Evolutionary conservation across 1,140 invertebrate species (phyloP), one percentile per base, ranked within the genome.

Genomic region (Meloidogyne chitwoodi): DNA sequence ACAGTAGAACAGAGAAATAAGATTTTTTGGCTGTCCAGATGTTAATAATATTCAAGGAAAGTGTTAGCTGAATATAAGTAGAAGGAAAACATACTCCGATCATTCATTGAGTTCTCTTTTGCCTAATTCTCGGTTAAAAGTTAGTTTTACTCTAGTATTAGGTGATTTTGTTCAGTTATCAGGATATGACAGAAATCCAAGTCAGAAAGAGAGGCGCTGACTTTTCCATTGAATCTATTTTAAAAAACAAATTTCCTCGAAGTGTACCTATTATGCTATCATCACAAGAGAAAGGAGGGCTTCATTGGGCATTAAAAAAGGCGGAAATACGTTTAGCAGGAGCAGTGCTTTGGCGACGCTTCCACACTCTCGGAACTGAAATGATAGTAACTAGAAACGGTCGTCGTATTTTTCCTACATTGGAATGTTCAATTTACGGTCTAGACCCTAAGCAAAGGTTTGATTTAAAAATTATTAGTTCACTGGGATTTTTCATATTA

Each of bases 331-430:
- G 66, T 1, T 65, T 80, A 16, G 78, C 81, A 27, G 74, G 77
- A 12, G 34, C 24, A 5, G 3, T 24, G n/a, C 63, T 79, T 66
- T 89, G 88, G 88, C 73, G 84, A 61, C 76, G 85, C 69, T 89
- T 89, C 69, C 77, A 87, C 74, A 80, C 85, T 27, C 69, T 88
- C 16, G 87, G 87, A 12, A 88, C 88, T 2, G 88, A 88, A 81
- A 88, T 88, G 88, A 88, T 89, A 72, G 89, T 89, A 76, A 89
- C 88, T 1, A 89, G 89, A 77, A 82, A 84, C 24, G 88, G 88
- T n/a, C n/a, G n/a, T 38, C 10, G 0, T 3, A 98, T 98, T 95
- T 99, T 98, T 88, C 96, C 96, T 0, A 97, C 95, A 1, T 94
- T 98, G 87, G 91, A 93, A 90, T 91, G 92, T 5, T 90, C 92